Conservation (phyloP, 64 coral and sea anemone genomes). For the Actinia equina region DNA sequence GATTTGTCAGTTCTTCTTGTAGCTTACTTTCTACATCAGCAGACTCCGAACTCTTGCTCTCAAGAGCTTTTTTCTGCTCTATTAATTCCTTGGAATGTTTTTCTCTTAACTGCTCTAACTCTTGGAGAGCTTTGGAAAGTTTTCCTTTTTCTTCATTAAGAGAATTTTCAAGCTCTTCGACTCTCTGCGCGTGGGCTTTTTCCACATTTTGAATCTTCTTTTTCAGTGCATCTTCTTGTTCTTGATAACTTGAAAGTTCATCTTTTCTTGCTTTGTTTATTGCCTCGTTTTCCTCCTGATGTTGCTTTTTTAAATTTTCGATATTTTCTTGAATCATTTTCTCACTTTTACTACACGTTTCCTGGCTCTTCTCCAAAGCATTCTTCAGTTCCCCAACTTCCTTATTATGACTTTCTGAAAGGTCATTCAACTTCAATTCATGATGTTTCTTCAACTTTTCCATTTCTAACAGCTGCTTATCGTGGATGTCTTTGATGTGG, state of each 20-base stretch:
- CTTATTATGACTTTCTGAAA: conserved; percentile 31
- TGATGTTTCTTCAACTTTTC: conserved; percentile 82
- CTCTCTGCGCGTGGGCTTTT: neutral
- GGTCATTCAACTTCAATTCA: conserved; percentile 61
- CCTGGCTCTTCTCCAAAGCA: conserved; percentile 19
- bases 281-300: neutral
- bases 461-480: conserved; percentile 89
- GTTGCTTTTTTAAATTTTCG: conserved; percentile 6
- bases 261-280: neutral
- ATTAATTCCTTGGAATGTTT: conserved; percentile 5
- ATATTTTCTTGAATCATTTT: conserved; percentile 7
- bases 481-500: conserved; percentile 69
- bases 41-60: conserved; percentile 33
- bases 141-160: conserved; percentile 34
- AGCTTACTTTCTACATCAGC: conserved; percentile 30
- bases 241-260: neutral
- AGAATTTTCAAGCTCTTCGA: conserved; percentile 40
- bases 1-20: conserved; percentile 28
- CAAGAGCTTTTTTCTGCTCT: conserved; percentile 2
- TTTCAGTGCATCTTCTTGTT: conserved; percentile 13
- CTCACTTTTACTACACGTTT: neutral
- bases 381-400: conserved; percentile 17
- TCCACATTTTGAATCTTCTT: conserved; percentile 8
- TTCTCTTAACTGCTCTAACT: neutral
- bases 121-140: neutral